Evolutionary conservation across 1,140 invertebrate species (phyloP).

Genomic region (Nasonia vitripennis): DNA sequence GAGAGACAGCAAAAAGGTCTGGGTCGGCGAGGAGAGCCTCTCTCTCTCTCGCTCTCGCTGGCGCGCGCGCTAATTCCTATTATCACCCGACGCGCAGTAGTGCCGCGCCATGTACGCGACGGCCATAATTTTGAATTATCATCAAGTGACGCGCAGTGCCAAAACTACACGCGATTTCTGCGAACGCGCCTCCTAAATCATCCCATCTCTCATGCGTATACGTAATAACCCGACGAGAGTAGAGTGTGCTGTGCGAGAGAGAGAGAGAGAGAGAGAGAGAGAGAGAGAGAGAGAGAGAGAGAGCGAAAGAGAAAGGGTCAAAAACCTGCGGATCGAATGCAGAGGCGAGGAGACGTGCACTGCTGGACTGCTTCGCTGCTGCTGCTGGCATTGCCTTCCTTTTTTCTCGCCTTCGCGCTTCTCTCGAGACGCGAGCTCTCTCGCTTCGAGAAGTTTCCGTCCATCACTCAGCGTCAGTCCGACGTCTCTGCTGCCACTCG

Average conservation of each 20-base stretch:
- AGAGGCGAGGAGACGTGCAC: slow-evolving; percentile 25
- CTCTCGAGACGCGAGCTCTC: slow-evolving; percentile 15
- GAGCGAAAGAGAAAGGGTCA: slow-evolving; percentile 18
- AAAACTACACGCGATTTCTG: slow-evolving; percentile 40
- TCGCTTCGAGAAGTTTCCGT: slow-evolving; percentile 61
- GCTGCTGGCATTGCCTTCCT: slow-evolving; percentile 31
- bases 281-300: not conserved
- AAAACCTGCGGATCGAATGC: slow-evolving; percentile 50
- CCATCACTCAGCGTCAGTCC: slow-evolving; percentile 69
- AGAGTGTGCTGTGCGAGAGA: not conserved
- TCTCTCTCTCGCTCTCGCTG: too few species aligned
- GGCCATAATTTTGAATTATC: slow-evolving; percentile 45
- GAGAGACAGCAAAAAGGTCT: slow-evolving; percentile 8
- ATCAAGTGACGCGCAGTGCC: slow-evolving; percentile 27
- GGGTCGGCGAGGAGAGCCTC: not conserved
- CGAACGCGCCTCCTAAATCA: slow-evolving; percentile 41
- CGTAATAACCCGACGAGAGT: not conserved
- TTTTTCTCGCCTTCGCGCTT: slow-evolving; percentile 14
- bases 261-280: not conserved
- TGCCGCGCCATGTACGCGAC: slow-evolving; percentile 15
- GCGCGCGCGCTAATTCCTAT: slow-evolving; percentile 15
- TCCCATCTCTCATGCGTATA: slow-evolving; percentile 28
- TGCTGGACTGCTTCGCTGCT: slow-evolving; percentile 38
- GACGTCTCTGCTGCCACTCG: slow-evolving; percentile 34
- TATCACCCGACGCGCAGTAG: slow-evolving; percentile 1